phyloP scores from a whole-genome alignment of 2,888 invertebrate genomes.

The Aphidoletes aphidimyza region DNA sequence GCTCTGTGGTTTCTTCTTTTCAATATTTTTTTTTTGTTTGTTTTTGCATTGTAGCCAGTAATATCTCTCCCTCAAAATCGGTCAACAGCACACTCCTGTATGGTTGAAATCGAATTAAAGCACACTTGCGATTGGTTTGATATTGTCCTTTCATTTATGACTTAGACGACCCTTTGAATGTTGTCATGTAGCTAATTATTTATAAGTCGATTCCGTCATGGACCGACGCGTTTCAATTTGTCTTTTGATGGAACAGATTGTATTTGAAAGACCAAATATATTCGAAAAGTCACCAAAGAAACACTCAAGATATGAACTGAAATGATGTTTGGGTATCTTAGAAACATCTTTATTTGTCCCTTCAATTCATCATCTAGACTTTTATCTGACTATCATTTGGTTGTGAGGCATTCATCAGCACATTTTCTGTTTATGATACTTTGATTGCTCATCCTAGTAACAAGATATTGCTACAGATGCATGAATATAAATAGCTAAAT shows the following conservation, averaged over 20 bases:
- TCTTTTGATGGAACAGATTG: not conserved
- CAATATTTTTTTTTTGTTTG: not conserved
- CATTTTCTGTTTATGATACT: not conserved
- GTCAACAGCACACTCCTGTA: no score
- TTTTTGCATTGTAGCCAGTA: no score
- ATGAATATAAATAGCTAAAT: slow-evolving; percentile 20
- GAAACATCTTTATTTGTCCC: not conserved
- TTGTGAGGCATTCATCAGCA: not conserved
- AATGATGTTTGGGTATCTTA: not conserved
- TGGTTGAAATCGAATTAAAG: slow-evolving; percentile 35
- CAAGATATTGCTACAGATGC: not conserved
- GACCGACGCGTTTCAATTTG: slow-evolving; percentile 11
- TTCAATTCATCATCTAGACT: not conserved
- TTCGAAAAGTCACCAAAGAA: not conserved
- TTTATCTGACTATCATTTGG: no score
- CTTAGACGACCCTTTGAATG: not conserved
- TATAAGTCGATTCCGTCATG: not conserved
- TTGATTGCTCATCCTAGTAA: not conserved
- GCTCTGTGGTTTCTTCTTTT: not conserved
- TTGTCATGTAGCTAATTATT: slow-evolving; percentile 15
- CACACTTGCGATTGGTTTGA: not conserved
- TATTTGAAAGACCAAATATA: not conserved
- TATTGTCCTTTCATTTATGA: slow-evolving; percentile 40
- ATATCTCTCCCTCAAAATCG: no score
- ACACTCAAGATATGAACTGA: not conserved